Conservation (phyloP, 2,113 vertebrate species). For the Brachyhypopomus gauderio region DNA sequence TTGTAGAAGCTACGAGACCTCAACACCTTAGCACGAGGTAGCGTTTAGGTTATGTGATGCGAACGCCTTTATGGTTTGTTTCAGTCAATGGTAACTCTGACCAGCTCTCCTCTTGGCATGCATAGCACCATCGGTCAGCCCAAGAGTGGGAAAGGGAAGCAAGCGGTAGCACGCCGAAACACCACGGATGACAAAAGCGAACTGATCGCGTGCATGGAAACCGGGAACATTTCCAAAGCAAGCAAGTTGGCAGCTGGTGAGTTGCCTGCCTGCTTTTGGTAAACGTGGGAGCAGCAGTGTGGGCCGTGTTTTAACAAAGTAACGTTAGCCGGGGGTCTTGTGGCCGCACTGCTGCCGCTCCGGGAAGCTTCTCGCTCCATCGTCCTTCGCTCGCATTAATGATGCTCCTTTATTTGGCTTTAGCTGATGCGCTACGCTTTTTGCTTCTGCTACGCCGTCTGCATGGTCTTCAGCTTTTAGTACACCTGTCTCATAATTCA, state of each 20-base stretch:
- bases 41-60: not conserved
- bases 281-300: conserved; percentile 2
- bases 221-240: conserved; percentile 85
- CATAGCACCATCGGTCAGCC: conserved; percentile 75
- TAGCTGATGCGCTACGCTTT: conserved; percentile 12
- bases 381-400: conserved; percentile 38
- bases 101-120: conserved; percentile 18
- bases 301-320: conserved; percentile 28
- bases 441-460: conserved; percentile 43
- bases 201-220: conserved; percentile 84
- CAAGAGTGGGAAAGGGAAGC: conserved; percentile 86
- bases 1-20: not conserved
- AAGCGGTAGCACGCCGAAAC: conserved; percentile 84
- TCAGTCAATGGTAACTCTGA: not conserved
- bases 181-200: conserved; percentile 88
- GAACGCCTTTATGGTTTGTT: not conserved
- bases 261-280: conserved; percentile 38
- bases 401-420: conserved; percentile 41
- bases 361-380: conserved; percentile 38
- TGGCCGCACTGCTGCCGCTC: conserved; percentile 33
- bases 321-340: conserved; percentile 15
- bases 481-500: conserved; percentile 34
- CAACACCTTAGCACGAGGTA: not conserved
- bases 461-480: conserved; percentile 42
- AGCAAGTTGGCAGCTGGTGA: conserved; percentile 88